These are phyloP conservation scores for Brachystomella parvula DNA, from an alignment of 1,140 invertebrate species.

Conservation along the genomic window DNA sequence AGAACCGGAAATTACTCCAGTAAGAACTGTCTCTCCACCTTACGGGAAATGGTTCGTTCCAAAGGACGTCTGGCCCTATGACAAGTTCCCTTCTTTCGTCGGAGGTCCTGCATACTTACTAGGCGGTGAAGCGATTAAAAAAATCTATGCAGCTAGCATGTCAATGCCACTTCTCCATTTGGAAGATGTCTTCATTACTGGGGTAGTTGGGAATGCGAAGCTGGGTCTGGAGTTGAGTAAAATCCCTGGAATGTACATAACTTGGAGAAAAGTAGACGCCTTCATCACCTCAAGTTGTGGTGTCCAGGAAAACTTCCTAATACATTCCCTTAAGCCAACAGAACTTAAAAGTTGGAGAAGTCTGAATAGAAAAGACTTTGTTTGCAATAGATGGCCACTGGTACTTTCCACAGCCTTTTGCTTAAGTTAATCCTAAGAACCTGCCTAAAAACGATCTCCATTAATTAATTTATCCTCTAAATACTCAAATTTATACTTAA, in stretches of 20 bases:
- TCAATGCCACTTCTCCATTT: conserved; percentile 62
- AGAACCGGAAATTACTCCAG: not conserved
- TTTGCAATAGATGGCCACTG: conserved; percentile 12
- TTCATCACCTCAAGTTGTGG: conserved; percentile 3
- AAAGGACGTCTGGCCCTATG: conserved; percentile 29
- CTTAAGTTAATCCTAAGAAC: too few relatives aligned
- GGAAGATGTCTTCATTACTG: conserved; percentile 81
- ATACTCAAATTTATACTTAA: too few relatives aligned
- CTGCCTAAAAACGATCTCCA: too few relatives aligned
- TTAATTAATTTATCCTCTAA: too few relatives aligned
- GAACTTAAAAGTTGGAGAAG: conserved; percentile 10
- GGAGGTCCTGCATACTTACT: conserved; percentile 56
- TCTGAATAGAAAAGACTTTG: conserved; percentile 12
- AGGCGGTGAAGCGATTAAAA: conserved; percentile 57
- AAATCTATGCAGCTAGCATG: conserved; percentile 61
- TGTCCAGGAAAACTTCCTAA: conserved; percentile 9
- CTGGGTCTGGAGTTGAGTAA: conserved; percentile 17
- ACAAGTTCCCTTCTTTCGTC: conserved; percentile 38
- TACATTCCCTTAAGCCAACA: not conserved
- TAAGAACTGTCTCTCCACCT: conserved; percentile 19
- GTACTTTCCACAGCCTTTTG: conserved; percentile 6
- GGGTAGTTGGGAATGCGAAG: conserved; percentile 40
- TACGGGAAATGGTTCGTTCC: conserved; percentile 41
- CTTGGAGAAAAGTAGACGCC: conserved; percentile 2
- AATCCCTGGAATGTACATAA: not conserved